phyloP scores from a whole-genome alignment of 2,888 invertebrate species.

The Lasius platythorax region DNA sequence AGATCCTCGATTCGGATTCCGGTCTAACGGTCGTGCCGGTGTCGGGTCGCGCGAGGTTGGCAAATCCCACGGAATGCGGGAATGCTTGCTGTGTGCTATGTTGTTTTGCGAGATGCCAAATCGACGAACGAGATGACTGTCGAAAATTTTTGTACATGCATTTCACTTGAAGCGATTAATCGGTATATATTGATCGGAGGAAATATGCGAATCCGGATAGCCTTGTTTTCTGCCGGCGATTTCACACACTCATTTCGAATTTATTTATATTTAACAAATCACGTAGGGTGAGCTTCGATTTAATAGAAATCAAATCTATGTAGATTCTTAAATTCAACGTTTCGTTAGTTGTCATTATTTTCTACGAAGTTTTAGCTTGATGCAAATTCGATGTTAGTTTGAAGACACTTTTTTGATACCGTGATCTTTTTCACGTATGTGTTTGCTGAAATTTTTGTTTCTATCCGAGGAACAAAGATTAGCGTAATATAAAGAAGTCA shows the following conservation, averaged over 20 bases:
- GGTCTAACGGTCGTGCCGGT: constrained; percentile 60
- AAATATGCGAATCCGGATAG: neutral
- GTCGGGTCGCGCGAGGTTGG: constrained; percentile 52
- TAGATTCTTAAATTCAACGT: neutral
- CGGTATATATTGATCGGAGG: constrained; percentile 1
- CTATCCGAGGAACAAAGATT: constrained; percentile 23
- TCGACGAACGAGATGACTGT: constrained; percentile 33
- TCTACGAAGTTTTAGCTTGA: neutral
- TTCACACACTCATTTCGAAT: neutral
- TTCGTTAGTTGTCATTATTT: constrained; percentile 12
- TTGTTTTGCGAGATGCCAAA: constrained; percentile 29
- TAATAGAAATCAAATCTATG: neutral
- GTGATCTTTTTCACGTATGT: neutral
- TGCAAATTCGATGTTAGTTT: neutral
- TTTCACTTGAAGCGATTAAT: constrained; percentile 34
- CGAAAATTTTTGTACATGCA: neutral
- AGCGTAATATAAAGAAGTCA: constrained; percentile 1
- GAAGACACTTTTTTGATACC: neutral
- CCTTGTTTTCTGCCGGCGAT: neutral
- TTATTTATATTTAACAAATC: neutral
- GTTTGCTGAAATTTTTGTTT: constrained; percentile 1
- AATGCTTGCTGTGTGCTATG: constrained; percentile 4
- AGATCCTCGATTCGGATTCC: constrained; percentile 54
- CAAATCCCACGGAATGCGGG: constrained; percentile 50
- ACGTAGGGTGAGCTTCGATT: neutral